Evolutionary conservation across 2,113 vertebrate genomes (phyloP).

Genomic region (Cyanistes caeruleus): DNA sequence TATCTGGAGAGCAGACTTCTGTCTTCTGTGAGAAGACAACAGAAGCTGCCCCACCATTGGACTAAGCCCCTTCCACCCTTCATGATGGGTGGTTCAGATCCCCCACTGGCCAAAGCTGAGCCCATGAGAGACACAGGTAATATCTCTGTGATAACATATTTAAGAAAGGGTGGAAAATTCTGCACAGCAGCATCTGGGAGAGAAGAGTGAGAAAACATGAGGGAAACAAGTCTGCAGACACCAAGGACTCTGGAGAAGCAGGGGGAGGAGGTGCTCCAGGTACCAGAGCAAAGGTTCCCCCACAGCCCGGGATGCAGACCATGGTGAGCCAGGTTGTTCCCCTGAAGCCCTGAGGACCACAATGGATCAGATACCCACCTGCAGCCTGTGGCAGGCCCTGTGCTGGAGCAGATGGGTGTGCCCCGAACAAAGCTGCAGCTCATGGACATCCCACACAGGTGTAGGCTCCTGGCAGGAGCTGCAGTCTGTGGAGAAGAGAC

Average conservation of each 20-base stretch:
- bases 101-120: neutral
- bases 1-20: neutral
- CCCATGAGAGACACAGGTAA: neutral
- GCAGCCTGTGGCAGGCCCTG: rapidly evolving
- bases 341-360: neutral
- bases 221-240: neutral
- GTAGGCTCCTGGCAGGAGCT: neutral
- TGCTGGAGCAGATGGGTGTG: rapidly evolving
- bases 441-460: too few relatives aligned
- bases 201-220: neutral
- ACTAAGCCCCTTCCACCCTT: neutral
- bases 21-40: neutral
- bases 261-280: neutral
- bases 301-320: neutral
- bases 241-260: neutral
- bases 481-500: neutral
- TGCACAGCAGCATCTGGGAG: neutral
- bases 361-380: neutral
- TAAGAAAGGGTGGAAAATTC: neutral
- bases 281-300: neutral
- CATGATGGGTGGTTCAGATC: too few relatives aligned
- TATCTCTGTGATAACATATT: neutral
- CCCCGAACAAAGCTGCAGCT: neutral
- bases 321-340: neutral
- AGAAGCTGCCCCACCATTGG: rapidly evolving